Conservation (phyloP, 1,140 invertebrate genomes). For the Himalopsyche phryganea region DNA sequence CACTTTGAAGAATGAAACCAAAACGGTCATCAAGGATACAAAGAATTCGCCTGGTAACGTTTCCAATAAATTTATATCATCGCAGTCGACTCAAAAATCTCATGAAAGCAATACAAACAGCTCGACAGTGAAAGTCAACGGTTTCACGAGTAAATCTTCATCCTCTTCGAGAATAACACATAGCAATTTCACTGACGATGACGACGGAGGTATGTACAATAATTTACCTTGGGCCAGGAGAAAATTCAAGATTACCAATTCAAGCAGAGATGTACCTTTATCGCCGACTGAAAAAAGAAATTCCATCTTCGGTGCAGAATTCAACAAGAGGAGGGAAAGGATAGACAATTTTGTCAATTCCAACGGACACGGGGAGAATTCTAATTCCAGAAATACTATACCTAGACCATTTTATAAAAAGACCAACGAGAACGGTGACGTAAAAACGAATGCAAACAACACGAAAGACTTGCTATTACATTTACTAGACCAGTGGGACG, state of each 20-base stretch:
- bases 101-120: not conserved
- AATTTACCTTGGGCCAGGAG: slow-evolving; percentile 57
- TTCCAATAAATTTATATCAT: not conserved
- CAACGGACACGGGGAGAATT: slow-evolving; percentile 11
- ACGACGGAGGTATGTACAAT: slow-evolving; percentile 30
- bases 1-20: slow-evolving; percentile 12
- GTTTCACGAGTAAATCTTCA: slow-evolving; percentile 9
- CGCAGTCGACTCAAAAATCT: not conserved
- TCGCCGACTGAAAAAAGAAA: slow-evolving; percentile 55
- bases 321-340: slow-evolving; percentile 45
- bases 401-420: slow-evolving; percentile 46
- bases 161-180: slow-evolving; percentile 2
- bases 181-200: slow-evolving; percentile 1
- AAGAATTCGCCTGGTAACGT: not conserved
- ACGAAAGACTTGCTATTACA: slow-evolving; percentile 70
- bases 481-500: slow-evolving; percentile 70
- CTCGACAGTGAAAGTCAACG: slow-evolving; percentile 4
- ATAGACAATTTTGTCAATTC: slow-evolving; percentile 44
- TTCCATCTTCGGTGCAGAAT: slow-evolving; percentile 54
- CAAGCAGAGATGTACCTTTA: slow-evolving; percentile 61
- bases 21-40: not conserved
- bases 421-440: slow-evolving; percentile 41
- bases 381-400: slow-evolving; percentile 23
- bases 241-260: slow-evolving; percentile 59
- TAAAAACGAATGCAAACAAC: slow-evolving; percentile 54